A percentile compares a stretch with the other conserved stretches of the same genome.
Evolutionary conservation across 2,113 vertebrate genomes (phyloP).

Genomic region (Myotis lucifugus): DNA sequence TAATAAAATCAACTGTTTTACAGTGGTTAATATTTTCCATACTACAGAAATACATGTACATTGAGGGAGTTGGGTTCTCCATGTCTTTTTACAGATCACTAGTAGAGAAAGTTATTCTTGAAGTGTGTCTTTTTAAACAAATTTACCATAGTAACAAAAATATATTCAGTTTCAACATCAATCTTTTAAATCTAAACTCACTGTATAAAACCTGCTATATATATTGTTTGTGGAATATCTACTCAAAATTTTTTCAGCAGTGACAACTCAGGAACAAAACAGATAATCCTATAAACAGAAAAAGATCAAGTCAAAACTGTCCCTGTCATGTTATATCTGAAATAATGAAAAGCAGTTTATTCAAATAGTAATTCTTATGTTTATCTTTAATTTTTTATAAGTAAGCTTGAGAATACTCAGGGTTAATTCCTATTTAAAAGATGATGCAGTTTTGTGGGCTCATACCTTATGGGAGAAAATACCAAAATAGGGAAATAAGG

Average conservation of each 20-base stretch:
- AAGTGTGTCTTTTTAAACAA: conserved; percentile 21
- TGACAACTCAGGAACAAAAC: conserved; percentile 18
- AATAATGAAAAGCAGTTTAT: conserved; percentile 47
- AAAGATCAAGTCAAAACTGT: conserved; percentile 25
- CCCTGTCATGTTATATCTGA: neutral
- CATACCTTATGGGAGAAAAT: neutral
- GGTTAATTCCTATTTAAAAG: conserved; percentile 36
- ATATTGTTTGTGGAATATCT: neutral
- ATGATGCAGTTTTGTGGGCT: neutral
- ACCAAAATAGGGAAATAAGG: conserved; percentile 25
- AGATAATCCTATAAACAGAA: conserved; percentile 27
- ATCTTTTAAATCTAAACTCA: conserved; percentile 52
- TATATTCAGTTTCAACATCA: neutral
- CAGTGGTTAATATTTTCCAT: conserved; percentile 28
- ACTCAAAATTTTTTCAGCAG: conserved; percentile 43
- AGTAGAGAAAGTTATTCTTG: conserved; percentile 34
- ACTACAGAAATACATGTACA: neutral
- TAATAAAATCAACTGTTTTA: conserved; percentile 43
- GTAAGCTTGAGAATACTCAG: conserved; percentile 13
- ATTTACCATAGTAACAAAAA: conserved; percentile 42
- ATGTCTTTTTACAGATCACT: neutral
- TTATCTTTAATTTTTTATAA: conserved; percentile 54
- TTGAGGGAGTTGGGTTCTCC: neutral
- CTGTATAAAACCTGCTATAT: neutral
- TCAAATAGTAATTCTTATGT: conserved; percentile 22